phyloP scores from a whole-genome alignment of 2,113 vertebrate genomes.

The Engystomops pustulosus region DNA sequence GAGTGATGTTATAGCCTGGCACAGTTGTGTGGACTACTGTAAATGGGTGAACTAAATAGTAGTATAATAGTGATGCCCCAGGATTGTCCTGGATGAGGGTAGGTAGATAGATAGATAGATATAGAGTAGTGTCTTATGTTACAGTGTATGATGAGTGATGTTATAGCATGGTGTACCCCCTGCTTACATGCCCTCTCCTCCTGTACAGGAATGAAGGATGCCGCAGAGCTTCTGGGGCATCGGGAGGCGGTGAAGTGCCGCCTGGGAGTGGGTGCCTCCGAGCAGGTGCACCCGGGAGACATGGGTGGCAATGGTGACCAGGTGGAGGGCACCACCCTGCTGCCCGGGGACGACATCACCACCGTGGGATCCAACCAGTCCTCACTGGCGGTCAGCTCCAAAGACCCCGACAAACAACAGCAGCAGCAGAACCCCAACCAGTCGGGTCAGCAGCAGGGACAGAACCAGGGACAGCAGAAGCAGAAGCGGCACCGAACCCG shows the following conservation, averaged over 20 bases:
- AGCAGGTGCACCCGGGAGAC: constrained; percentile 91
- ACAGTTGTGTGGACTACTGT: no score
- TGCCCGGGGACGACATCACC: constrained; percentile 92
- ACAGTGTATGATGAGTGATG: no score
- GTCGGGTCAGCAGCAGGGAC: constrained; percentile 77
- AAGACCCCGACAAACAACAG: constrained; percentile 92
- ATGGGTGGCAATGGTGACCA: constrained; percentile 87
- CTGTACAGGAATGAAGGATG: constrained; percentile 96
- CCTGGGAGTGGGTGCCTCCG: constrained; percentile 86
- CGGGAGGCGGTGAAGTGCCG: constrained; percentile 93
- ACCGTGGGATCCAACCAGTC: constrained; percentile 88
- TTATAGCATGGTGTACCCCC: no score
- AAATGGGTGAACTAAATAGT: no score
- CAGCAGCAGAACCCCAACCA: constrained; percentile 73
- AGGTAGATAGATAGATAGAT: no score
- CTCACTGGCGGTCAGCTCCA: constrained; percentile 86
- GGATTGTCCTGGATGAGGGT: no score
- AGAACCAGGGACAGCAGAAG: constrained; percentile 88
- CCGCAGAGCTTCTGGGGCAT: constrained; percentile 93
- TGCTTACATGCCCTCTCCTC: constrained; percentile 61
- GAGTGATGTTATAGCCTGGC: no score
- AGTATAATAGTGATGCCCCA: no score
- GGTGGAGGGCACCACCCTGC: constrained; percentile 89
- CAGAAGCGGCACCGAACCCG: constrained; percentile 95
- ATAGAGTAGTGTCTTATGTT: no score